These are phyloP conservation scores for Clamator glandarius DNA, from an alignment of 2,797 vertebrate genomes.

Conservation along the genomic window DNA sequence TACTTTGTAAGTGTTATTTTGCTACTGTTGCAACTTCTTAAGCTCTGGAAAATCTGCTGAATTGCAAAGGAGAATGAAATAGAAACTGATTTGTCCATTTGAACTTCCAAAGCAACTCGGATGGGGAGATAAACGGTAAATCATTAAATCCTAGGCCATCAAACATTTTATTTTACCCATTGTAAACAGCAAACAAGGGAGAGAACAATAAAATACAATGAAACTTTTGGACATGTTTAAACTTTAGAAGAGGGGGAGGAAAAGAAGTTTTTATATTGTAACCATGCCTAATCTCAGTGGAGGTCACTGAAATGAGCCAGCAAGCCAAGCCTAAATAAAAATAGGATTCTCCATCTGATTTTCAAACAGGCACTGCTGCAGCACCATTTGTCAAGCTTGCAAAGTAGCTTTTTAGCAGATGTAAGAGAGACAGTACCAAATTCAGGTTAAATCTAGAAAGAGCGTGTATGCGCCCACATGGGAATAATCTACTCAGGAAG, in stretches of 20 bases:
- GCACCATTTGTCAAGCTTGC: not conserved
- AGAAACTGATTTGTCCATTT: not conserved
- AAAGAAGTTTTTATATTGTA: not conserved
- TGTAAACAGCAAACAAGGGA: not conserved
- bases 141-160: not conserved
- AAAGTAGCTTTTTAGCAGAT: not conserved
- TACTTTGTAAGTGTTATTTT: not conserved
- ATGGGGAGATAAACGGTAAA: not conserved
- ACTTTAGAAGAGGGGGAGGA: not conserved
- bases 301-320: not conserved
- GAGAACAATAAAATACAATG: not conserved
- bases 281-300: not conserved
- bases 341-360: not conserved
- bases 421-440: not conserved
- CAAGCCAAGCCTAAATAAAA: not conserved
- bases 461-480: rapidly evolving
- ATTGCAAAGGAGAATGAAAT: not conserved
- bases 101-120: not conserved
- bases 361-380: not conserved
- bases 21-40: not conserved
- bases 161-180: not conserved
- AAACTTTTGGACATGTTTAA: not conserved
- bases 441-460: not conserved
- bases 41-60: not conserved
- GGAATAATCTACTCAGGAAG: not conserved